Evolutionary conservation across 2,797 vertebrate genomes (phyloP), one percentile per base, ranked within the genome.

Genomic region (Pseudopleuronectes americanus): DNA sequence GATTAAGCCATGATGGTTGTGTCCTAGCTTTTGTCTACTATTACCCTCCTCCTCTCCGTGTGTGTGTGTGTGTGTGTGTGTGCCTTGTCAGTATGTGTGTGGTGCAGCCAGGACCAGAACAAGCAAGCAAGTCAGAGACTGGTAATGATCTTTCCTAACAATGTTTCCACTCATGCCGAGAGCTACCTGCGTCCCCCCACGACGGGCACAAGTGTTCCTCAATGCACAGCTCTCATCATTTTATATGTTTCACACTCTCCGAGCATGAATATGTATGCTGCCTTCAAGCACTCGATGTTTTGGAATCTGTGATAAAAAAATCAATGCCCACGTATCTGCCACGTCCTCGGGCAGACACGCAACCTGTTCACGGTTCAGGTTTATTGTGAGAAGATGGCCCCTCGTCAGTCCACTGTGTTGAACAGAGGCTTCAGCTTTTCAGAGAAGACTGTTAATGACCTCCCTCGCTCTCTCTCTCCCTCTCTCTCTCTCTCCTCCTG

Each of bases 241-340:
- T 66, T 64, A 43, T 45, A 19, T 68, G 24, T 81, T 70, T 56
- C 62, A 61, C 68, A 33, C 67, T 64, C 16, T 47, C 53, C 21
- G 14, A 17, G 43, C 71, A 74, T 86, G 68, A 88, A 84, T 84
- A 84, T 83, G 61, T 24, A 80, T 63, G 62, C 64, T 81, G 67
- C 80, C 82, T 80, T 68, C 62, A 36, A 77, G 78, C 61, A 19
- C 57, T 63, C 19, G 1, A 57, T 80, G 70, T 73, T 80, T 70
- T 63, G 14, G 51, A 54, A 73, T 59, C 52, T 47, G 57, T 56
- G 56, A 64, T 31, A 1, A 9, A 1, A 9, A 52, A 70, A 64
- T 64, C 71, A 52, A 19, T 75, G 60, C 65, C 62, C 68, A 71
- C 59, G 22, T 72, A 73, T 70, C 54, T 72, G 43, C 71, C 77